Evolutionary conservation across 2,113 vertebrate species (phyloP).

Genomic region (Caracal caracal): DNA sequence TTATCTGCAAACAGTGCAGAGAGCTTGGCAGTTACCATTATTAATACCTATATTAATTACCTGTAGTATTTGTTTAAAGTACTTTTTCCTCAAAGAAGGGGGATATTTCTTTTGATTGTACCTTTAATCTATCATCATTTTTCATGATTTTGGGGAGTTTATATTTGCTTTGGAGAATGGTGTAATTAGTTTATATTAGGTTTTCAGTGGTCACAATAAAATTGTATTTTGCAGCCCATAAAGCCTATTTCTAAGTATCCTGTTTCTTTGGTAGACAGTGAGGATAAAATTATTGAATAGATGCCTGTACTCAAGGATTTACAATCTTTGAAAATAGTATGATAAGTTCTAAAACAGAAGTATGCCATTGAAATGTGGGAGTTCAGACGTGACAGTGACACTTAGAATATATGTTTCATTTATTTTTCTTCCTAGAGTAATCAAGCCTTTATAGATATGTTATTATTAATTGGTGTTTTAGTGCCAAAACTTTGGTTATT

Average conservation of each 20-base stretch:
- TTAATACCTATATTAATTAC: neutral
- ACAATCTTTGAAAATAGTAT: neutral
- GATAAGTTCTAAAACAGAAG: neutral
- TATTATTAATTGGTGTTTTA: constrained; percentile 41
- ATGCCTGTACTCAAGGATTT: neutral
- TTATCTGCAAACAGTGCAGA: neutral
- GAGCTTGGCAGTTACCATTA: neutral
- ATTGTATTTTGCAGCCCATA: neutral
- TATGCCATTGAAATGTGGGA: neutral
- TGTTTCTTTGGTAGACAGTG: neutral
- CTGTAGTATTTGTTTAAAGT: neutral
- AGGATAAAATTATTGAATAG: neutral
- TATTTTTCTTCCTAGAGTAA: neutral
- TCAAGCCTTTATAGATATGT: neutral
- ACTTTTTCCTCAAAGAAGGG: neutral
- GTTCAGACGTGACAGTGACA: neutral
- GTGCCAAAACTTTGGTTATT: constrained; percentile 6
- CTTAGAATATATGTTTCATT: neutral
- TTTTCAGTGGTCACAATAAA: constrained; percentile 5
- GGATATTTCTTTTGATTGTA: neutral
- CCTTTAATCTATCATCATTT: neutral
- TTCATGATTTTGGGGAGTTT: neutral
- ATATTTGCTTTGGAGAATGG: neutral
- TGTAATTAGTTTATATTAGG: neutral
- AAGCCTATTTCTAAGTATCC: neutral